Evolutionary conservation across 2,888 invertebrate species (phyloP), one percentile per base, ranked within the genome.

Genomic region (Deroplatys truncata): DNA sequence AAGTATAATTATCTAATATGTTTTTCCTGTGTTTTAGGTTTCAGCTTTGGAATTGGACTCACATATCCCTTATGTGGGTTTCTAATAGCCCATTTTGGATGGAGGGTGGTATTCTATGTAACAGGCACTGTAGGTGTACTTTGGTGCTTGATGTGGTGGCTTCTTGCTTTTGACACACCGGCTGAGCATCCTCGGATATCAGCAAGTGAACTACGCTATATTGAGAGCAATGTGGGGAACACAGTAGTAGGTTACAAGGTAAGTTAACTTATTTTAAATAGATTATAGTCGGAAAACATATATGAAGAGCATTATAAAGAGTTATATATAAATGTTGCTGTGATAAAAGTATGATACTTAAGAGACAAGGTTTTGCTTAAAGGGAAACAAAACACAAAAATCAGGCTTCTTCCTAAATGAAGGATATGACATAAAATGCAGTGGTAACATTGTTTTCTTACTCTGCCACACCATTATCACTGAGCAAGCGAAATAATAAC

Each of bases 11-110:
- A 43, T 43, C 10, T 43, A 13, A 43, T 1, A 13, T 43, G 13
- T 13, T 43, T 43, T 13, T 13, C 1, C 43, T 43, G 13, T 43
- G 43, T 43, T 92, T 91, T 93, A 95, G 96, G 96, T 92, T 96
- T 96, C 94, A 96, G 96, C 92, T 96, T 96, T 92, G 96, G 96
- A 35, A 96, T 96, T 91, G 96, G 96, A 15, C 93, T 96, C 91
- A 96, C 96, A 72, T 96, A 96, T 93, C 96, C 96, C 25, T 93
- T 96, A 84, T 96, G 96, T 92, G 96, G 96, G 82, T 96, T 96
- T 92, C 94, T 96, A 91, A 96, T 96, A 91, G 95, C 95, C 82
- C 94, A 95, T 91, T 95, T 95, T 90, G 96, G 96, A 88, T 96
- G 96, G 96, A 94, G 95, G 20, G 94, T 94, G 31, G 96, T 96